Conservation (phyloP, 2,113 vertebrate species). For the Scalopus aquaticus region DNA sequence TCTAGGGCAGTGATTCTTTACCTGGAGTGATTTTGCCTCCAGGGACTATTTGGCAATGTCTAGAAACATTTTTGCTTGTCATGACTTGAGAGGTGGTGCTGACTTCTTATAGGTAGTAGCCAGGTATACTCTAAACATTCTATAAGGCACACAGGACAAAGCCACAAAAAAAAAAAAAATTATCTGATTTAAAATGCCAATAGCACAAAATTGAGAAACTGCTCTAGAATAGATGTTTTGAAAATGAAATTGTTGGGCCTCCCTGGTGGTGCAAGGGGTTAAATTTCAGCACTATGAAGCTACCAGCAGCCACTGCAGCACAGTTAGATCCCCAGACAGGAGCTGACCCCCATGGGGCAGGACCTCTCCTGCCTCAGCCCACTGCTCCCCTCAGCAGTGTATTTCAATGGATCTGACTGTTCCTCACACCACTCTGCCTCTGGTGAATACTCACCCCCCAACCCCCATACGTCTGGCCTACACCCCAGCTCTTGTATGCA, state of each 20-base stretch:
- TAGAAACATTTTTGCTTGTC: background rate
- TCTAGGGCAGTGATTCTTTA: background rate
- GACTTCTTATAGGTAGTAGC: background rate
- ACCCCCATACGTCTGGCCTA: no score
- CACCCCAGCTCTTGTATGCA: no score
- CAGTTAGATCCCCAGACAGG: no score
- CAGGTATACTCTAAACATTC: background rate
- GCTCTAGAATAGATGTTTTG: background rate
- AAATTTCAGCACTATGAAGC: no score
- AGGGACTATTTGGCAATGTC: background rate
- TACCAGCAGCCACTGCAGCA: no score
- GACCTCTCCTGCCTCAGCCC: no score
- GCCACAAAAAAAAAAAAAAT: background rate
- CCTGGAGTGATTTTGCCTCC: background rate
- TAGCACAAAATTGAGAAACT: background rate
- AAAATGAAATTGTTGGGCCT: constrained; percentile 1
- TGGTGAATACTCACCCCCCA: no score
- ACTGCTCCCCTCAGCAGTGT: no score
- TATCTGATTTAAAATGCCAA: background rate
- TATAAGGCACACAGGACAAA: background rate
- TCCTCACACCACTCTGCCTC: no score
- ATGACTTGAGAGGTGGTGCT: background rate
- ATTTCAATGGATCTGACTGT: no score
- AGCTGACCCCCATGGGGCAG: no score
- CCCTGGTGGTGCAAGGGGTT: no score